Conservation (phyloP, 2,888 invertebrate species). For the Meiosimyza decipiens region DNA sequence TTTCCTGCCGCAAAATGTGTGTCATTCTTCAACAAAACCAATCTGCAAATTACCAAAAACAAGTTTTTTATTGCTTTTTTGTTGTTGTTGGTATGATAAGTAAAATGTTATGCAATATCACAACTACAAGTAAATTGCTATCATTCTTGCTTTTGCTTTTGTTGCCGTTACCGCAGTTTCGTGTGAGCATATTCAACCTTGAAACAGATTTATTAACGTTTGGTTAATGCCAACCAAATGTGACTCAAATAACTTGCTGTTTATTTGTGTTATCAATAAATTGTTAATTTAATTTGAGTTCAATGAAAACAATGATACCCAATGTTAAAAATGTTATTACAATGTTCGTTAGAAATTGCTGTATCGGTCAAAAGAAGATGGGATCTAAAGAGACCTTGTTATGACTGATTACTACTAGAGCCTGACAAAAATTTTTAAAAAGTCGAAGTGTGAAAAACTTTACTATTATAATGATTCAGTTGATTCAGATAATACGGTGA, state of each 20-base stretch:
- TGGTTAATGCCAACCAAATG: slow-evolving; percentile 21
- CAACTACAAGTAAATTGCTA: not conserved
- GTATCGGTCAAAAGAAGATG: too few relatives aligned
- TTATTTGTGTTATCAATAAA: slow-evolving; percentile 13
- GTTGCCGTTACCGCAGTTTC: not conserved
- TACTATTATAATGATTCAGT: too few relatives aligned
- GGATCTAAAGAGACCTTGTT: too few relatives aligned
- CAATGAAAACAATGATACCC: not conserved
- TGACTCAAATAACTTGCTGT: not conserved
- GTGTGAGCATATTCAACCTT: slow-evolving; percentile 28
- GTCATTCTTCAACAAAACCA: not conserved
- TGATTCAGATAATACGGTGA: too few relatives aligned
- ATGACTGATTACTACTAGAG: too few relatives aligned
- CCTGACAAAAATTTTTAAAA: too few relatives aligned
- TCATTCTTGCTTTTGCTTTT: slow-evolving; percentile 7
- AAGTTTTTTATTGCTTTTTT: too few relatives aligned
- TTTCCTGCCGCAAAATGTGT: not conserved
- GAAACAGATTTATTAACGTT: slow-evolving; percentile 28
- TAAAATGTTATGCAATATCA: slow-evolving; percentile 8
- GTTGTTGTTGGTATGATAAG: not conserved
- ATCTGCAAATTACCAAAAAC: too few relatives aligned
- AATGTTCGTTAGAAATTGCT: not conserved
- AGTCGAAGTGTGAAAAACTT: too few relatives aligned
- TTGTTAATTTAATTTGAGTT: not conserved
- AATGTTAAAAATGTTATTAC: not conserved